A percentile compares a stretch with the other conserved stretches of the same genome.
These are phyloP conservation scores for Echinops telfairi DNA, from an alignment of 2,113 vertebrate genomes.

Conservation along the genomic window DNA sequence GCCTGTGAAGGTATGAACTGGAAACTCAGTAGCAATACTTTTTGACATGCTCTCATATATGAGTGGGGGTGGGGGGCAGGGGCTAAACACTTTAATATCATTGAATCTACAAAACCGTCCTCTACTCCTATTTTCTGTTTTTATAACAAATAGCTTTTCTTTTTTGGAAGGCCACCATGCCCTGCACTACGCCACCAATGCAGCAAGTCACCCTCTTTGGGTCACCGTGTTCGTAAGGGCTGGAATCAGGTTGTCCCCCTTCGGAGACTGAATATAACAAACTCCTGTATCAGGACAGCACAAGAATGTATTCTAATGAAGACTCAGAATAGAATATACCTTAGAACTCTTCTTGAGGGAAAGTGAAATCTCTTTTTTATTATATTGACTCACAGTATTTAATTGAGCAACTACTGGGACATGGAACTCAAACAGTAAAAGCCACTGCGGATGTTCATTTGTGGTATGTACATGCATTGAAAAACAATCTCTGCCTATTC, in stretches of 20 bases:
- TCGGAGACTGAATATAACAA: not conserved
- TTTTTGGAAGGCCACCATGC: too few species aligned
- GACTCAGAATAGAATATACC: not conserved
- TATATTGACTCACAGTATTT: not conserved
- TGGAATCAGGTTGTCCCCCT: not conserved
- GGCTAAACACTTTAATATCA: too few species aligned
- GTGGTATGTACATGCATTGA: not conserved
- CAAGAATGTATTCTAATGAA: not conserved
- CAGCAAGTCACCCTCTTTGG: not conserved
- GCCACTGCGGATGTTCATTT: not conserved
- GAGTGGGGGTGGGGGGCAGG: too few species aligned
- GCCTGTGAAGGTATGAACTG: too few species aligned
- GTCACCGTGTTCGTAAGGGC: not conserved
- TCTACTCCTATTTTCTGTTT: too few species aligned
- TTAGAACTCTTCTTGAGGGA: not conserved
- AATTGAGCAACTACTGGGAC: not conserved
- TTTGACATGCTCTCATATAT: too few species aligned
- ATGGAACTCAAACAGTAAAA: not conserved
- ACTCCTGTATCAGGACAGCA: not conserved
- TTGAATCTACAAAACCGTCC: too few species aligned
- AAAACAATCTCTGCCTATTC: not conserved
- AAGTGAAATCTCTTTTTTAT: not conserved
- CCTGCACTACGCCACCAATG: too few species aligned
- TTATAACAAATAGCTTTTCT: too few species aligned
- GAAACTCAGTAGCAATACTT: too few species aligned